phyloP scores from a whole-genome alignment of 2,888 invertebrate genomes.

The Oligia strigilis region DNA sequence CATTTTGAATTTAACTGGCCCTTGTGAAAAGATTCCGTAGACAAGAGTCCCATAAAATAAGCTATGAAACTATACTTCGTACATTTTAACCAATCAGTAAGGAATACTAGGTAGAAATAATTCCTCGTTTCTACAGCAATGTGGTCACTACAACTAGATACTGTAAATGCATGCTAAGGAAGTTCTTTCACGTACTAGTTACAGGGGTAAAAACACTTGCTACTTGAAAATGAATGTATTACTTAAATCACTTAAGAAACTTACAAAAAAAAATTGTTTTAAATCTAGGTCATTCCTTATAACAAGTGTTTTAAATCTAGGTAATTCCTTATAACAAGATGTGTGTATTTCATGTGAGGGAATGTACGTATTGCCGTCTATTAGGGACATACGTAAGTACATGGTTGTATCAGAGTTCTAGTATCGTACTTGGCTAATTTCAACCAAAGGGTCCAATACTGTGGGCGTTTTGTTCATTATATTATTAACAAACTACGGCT shows the following conservation, averaged over 20 bases:
- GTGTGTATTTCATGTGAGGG: conserved; percentile 7
- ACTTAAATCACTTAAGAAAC: conserved; percentile 12
- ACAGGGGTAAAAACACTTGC: conserved; percentile 30
- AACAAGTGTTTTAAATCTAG: conserved; percentile 24
- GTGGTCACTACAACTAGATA: conserved; percentile 1
- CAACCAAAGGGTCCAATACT: conserved; percentile 42
- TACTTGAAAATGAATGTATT: conserved; percentile 28
- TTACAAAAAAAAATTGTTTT: conserved; percentile 17
- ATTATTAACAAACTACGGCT: conserved; percentile 74
- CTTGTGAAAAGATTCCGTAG: conserved; percentile 5
- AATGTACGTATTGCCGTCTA: conserved; percentile 20
- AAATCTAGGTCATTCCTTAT: conserved; percentile 26
- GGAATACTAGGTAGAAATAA: not conserved
- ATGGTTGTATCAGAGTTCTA: conserved; percentile 10
- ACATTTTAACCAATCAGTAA: not conserved
- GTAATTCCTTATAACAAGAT: conserved; percentile 33
- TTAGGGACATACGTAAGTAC: conserved; percentile 1
- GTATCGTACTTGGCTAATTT: conserved; percentile 6
- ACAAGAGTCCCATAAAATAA: not conserved
- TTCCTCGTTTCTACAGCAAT: not conserved
- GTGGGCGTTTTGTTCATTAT: conserved; percentile 68
- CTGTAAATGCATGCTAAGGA: conserved; percentile 52
- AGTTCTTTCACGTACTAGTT: not conserved
- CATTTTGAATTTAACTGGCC: conserved; percentile 21
- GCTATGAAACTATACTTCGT: not conserved